These are phyloP conservation scores for Australoheros scitulus DNA, from an alignment of 2,113 vertebrate genomes.

Conservation along the genomic window DNA sequence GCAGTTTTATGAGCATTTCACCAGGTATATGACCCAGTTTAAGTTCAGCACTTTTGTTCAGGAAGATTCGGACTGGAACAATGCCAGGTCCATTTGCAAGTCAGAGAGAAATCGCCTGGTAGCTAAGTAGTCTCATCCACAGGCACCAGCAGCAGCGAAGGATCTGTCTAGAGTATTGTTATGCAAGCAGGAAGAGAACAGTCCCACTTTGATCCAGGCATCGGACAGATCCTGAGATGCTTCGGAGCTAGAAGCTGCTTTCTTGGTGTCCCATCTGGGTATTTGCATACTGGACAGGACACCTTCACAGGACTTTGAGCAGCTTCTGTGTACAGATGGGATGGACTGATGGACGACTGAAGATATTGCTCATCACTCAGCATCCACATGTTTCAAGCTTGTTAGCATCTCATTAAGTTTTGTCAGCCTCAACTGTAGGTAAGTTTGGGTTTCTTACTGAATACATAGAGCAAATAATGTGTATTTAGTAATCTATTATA, in stretches of 20 bases:
- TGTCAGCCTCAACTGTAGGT: slow-evolving; percentile 29
- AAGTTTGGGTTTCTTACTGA: slow-evolving; percentile 31
- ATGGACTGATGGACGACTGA: slow-evolving; percentile 27
- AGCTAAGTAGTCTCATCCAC: slow-evolving; percentile 64
- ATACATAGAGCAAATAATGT: neutral
- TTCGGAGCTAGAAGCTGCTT: slow-evolving; percentile 35
- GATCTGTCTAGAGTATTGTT: slow-evolving; percentile 63
- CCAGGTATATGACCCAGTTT: slow-evolving; percentile 39
- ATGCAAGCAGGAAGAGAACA: slow-evolving; percentile 69
- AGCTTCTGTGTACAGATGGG: neutral
- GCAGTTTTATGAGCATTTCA: slow-evolving; percentile 25
- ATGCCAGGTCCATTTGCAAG: slow-evolving; percentile 75
- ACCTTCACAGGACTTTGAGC: neutral
- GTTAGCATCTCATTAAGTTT: slow-evolving; percentile 18
- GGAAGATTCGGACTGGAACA: slow-evolving; percentile 46
- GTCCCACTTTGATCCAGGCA: slow-evolving; percentile 60
- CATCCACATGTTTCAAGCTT: neutral
- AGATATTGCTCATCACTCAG: slow-evolving; percentile 20
- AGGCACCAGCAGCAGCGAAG: slow-evolving; percentile 59
- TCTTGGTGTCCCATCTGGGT: slow-evolving; percentile 14
- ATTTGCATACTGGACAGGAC: slow-evolving; percentile 6
- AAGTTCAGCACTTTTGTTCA: slow-evolving; percentile 50
- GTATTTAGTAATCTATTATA: neutral
- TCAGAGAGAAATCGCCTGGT: slow-evolving; percentile 24
- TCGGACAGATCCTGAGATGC: slow-evolving; percentile 52